These are phyloP conservation scores for Philopedon plagiatum DNA, from an alignment of 2,888 invertebrate species.

Conservation along the genomic window DNA sequence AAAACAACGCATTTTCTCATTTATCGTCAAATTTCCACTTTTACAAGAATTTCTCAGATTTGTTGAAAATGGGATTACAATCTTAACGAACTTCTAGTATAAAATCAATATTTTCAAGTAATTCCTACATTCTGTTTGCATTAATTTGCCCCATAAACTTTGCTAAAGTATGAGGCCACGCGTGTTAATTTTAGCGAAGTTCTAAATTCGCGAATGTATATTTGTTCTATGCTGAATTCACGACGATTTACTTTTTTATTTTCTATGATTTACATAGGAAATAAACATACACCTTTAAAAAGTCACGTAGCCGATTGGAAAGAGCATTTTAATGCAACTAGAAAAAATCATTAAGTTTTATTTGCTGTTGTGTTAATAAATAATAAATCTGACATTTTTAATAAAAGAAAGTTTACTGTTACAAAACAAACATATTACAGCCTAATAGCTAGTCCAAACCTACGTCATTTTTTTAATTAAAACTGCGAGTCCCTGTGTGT, in stretches of 20 bases:
- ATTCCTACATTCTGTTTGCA: constrained; percentile 11
- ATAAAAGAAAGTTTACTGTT: no score
- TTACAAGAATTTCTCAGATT: background rate
- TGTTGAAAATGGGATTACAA: background rate
- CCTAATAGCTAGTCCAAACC: no score
- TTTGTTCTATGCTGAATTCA: constrained; percentile 10
- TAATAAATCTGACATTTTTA: background rate
- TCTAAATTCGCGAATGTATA: constrained; percentile 25
- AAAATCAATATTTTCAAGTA: constrained; percentile 21
- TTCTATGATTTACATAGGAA: constrained; percentile 18
- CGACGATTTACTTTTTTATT: constrained; percentile 10
- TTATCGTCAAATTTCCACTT: background rate
- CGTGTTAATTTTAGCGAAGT: constrained; percentile 23
- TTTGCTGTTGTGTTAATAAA: no score
- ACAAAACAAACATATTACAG: no score
- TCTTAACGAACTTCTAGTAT: constrained; percentile 3
- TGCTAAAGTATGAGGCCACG: constrained; percentile 17
- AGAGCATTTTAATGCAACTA: background rate
- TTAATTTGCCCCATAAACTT: constrained; percentile 17
- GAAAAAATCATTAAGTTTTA: background rate
- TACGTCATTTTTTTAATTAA: no score
- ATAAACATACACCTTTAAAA: constrained; percentile 12
- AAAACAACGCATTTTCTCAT: no score
- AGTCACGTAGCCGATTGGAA: constrained; percentile 12
- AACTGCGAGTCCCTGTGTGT: no score